Evolutionary conservation across 2,888 invertebrate genomes (phyloP).

Genomic region (Ephialtes manifestator): DNA sequence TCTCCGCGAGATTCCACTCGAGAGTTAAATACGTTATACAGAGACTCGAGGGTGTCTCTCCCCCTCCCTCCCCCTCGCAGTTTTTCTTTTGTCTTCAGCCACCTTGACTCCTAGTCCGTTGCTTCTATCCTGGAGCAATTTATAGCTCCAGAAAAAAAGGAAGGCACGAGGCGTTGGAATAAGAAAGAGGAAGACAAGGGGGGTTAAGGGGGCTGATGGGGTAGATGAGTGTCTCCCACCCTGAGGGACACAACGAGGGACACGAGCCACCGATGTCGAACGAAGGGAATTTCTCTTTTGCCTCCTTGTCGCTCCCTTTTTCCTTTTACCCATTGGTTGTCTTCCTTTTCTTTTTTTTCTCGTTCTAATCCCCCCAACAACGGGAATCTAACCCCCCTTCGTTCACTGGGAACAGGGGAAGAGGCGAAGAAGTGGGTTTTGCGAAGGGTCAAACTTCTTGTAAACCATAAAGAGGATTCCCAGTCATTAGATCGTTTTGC

Average conservation of each 20-base stretch:
- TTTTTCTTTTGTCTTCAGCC: slow-evolving; percentile 83
- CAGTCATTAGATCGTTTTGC: slow-evolving; percentile 82
- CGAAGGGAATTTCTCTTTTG: slow-evolving; percentile 63
- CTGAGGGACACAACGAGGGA: slow-evolving; percentile 67
- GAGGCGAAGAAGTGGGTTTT: slow-evolving; percentile 59
- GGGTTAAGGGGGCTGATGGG: slow-evolving; percentile 2
- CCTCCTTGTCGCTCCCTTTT: slow-evolving; percentile 24
- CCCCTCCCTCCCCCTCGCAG: slow-evolving; percentile 52
- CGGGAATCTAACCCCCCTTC: slow-evolving; percentile 57
- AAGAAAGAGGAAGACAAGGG: slow-evolving; percentile 59
- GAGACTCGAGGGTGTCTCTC: slow-evolving; percentile 40
- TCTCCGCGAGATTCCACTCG: slow-evolving; percentile 80
- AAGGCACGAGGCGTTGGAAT: slow-evolving; percentile 16
- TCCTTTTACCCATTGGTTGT: slow-evolving; percentile 15
- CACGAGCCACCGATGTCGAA: slow-evolving; percentile 72
- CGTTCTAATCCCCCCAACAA: slow-evolving; percentile 60
- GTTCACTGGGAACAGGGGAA: slow-evolving; percentile 54
- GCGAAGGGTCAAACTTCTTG: slow-evolving; percentile 84
- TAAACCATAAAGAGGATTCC: slow-evolving; percentile 85
- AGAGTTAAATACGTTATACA: slow-evolving; percentile 83
- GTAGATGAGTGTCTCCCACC: slow-evolving; percentile 65
- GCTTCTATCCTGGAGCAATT: slow-evolving; percentile 81
- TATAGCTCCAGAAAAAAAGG: slow-evolving; percentile 77
- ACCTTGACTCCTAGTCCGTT: slow-evolving; percentile 78
- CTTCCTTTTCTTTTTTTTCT: slow-evolving; percentile 43